Conservation (phyloP, 2,113 vertebrate genomes). For the Pyxicephalus adspersus region DNA sequence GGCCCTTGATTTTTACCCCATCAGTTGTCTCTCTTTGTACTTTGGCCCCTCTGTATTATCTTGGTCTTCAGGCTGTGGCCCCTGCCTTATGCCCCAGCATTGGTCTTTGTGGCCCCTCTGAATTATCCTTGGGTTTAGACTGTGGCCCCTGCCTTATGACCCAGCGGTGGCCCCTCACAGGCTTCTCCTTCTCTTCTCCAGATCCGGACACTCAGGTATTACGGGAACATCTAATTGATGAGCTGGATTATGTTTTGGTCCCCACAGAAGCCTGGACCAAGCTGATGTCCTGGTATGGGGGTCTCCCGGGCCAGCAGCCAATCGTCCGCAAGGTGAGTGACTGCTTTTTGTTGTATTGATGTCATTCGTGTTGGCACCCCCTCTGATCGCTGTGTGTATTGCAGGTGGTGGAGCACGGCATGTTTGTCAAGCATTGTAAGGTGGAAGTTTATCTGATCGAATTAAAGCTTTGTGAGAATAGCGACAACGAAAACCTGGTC, state of each 20-base stretch:
- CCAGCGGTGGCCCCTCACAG: too few species aligned
- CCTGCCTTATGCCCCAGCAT: too few species aligned
- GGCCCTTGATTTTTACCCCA: too few species aligned
- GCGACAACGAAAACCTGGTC: constrained; percentile 83
- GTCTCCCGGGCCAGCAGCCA: constrained; percentile 86
- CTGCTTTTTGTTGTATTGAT: constrained; percentile 50
- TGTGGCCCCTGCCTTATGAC: too few species aligned
- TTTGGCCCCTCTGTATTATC: too few species aligned
- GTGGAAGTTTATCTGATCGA: constrained; percentile 97
- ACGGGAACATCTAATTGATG: constrained; percentile 93
- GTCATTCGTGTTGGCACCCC: too few species aligned
- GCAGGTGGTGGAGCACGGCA: constrained; percentile 94
- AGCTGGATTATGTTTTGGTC: constrained; percentile 93
- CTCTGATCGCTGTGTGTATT: constrained; percentile 16
- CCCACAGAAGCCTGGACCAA: constrained; percentile 92
- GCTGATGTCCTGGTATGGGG: constrained; percentile 88
- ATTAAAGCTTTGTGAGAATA: constrained; percentile 91
- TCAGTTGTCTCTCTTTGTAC: too few species aligned
- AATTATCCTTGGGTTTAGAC: too few species aligned
- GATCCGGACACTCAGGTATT: constrained; percentile 87
- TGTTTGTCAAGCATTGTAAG: constrained; percentile 97
- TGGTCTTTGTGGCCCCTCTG: too few species aligned
- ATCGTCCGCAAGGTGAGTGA: constrained; percentile 87
- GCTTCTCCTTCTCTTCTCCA: constrained; percentile 59
- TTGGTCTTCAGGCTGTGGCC: too few species aligned